phyloP scores from a whole-genome alignment of 2,113 vertebrate genomes.

The mouse (Mus musculus) region GRCm39 chr5:114786501-114787000 shows the following conservation, averaged over 20 bases:
- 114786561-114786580: neutral
- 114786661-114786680: no score
- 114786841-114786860: neutral
- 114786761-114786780: neutral
- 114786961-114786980: neutral
- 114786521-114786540: accelerated
- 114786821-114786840: neutral
- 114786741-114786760: neutral
- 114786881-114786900: neutral
- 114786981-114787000: neutral
- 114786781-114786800: neutral
- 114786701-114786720: neutral
- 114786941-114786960: neutral
- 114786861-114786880: accelerated
- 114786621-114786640: neutral
- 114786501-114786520: neutral
- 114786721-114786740: neutral
- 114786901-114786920: accelerated
- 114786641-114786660: neutral
- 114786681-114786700: neutral
- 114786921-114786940: neutral
- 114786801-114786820: neutral
- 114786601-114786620: neutral
- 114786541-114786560: neutral
- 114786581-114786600: neutral